Conservation (phyloP, 1,140 invertebrate species). For the Drosophila tropicalis region DNA sequence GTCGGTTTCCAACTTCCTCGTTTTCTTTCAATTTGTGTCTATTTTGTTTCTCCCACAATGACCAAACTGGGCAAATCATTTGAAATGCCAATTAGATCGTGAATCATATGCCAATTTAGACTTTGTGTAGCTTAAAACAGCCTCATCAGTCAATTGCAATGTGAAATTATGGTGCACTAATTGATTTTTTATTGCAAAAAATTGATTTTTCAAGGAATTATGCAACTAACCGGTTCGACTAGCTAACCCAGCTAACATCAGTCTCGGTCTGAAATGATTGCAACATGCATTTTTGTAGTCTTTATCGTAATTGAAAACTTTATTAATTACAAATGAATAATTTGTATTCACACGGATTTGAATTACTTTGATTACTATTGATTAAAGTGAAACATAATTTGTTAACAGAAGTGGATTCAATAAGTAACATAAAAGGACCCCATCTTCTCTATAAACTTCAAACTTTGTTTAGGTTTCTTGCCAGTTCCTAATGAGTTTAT, state of each 20-base stretch:
- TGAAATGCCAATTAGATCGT: conserved; percentile 30
- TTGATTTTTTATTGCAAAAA: conserved; percentile 75
- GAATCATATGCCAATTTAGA: conserved; percentile 27
- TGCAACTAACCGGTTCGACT: conserved; percentile 65
- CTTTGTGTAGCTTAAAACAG: conserved; percentile 24
- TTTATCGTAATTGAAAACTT: conserved; percentile 10
- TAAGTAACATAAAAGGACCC: too few relatives aligned
- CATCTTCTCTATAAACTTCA: too few relatives aligned
- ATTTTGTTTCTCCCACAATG: conserved; percentile 28
- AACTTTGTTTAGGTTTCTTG: too few relatives aligned
- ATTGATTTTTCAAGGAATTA: conserved; percentile 68
- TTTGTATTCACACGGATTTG: conserved; percentile 3
- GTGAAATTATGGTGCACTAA: conserved; percentile 62
- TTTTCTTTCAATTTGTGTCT: conserved; percentile 24
- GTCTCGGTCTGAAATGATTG: conserved; percentile 19
- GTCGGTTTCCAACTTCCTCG: conserved; percentile 3
- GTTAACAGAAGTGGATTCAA: too few relatives aligned
- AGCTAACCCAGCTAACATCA: conserved; percentile 3
- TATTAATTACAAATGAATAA: conserved; percentile 29
- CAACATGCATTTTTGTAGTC: conserved; percentile 21
- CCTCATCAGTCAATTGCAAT: conserved; percentile 63
- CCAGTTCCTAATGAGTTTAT: too few relatives aligned
- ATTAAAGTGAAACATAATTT: too few relatives aligned
- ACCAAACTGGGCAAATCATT: conserved; percentile 20
- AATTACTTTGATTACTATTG: neutral